Evolutionary conservation across 2,797 vertebrate genomes (phyloP), one percentile per base, ranked within the genome.

Genomic region (Aphelocoma californica): DNA sequence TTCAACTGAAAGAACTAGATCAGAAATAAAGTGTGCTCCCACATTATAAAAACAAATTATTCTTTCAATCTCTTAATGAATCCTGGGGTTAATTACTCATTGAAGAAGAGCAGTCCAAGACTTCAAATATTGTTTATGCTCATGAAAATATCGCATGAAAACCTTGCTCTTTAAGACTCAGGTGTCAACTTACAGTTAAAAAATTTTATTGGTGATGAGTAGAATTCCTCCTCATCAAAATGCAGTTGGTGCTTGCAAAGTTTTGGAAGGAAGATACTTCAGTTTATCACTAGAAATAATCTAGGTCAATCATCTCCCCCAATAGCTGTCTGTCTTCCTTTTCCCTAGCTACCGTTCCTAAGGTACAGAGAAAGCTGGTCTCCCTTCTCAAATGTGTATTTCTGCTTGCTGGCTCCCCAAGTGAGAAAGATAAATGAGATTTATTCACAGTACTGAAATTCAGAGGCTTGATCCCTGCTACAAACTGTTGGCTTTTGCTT

Each of bases 221-320:
- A 69, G 8, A 62, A 80, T 57, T 38, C 57, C 7, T 89, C 56
- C 44, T 90, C 61, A 91, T 86, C 53, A 89, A 93, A 93, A 88
- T 62, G 16, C 54, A 87, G 4, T 53, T 77, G 9, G 34, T 89
- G 28, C 47, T 81, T 88, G 50, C 78, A 74, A 90, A 62, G 26
- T 86, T 95, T 89, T 61, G 28, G 60, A 88, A 78, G 34, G 62
- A 91, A 92, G 25, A 57, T 50, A 47, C 18, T 88, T 80, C 25
- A 57, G 36, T 97, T 88, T 91, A 71, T 84, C 85, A 77, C 69
- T 71, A 82, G 73, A 86, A 92, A 74, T 50, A 71, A 95, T 74
- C 58, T 90, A 91, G 60, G 77, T 60, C 92, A 89, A 66, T 45
- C 11, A 6, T 81, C 47, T 81, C 60, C 56, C 56, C 20, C 47